Conservation (phyloP, 92 coral and sea anemone genomes). For the Umimayanthus kanabou region DNA sequence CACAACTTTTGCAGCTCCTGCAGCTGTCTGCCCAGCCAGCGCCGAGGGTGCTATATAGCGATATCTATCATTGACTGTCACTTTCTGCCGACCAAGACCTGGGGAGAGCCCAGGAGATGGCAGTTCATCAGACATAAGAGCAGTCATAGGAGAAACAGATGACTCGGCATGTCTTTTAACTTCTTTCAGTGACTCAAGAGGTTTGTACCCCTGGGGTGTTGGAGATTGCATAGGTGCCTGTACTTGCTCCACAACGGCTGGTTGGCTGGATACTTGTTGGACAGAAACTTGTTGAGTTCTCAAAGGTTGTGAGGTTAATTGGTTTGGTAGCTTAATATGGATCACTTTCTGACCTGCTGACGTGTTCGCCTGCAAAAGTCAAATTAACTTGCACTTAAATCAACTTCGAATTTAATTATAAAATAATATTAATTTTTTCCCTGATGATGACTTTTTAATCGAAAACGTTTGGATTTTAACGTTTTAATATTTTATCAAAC, state of each 20-base stretch:
- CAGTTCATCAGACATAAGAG: slow-evolving; percentile 47
- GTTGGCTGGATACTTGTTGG: slow-evolving; percentile 2
- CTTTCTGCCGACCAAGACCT: slow-evolving; percentile 59
- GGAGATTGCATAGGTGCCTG: slow-evolving; percentile 26
- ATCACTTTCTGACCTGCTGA: slow-evolving; percentile 31
- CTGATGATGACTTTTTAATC: no score
- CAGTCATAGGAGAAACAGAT: slow-evolving; percentile 76
- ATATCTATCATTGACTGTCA: slow-evolving; percentile 77
- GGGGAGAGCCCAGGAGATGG: background rate
- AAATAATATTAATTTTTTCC: no score
- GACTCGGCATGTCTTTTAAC: slow-evolving; percentile 73
- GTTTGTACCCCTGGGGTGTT: slow-evolving; percentile 60
- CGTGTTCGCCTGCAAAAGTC: slow-evolving; percentile 24
- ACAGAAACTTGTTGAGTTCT: background rate
- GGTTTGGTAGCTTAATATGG: slow-evolving; percentile 31
- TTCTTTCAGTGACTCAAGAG: slow-evolving; percentile 77
- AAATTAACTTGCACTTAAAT: background rate
- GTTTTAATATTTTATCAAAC: no score
- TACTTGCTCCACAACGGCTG: slow-evolving; percentile 4
- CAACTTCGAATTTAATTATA: no score
- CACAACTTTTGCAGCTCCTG: background rate
- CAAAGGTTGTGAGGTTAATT: slow-evolving; percentile 22
- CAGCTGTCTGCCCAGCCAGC: slow-evolving; percentile 15
- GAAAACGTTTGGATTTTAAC: no score
- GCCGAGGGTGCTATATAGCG: slow-evolving; percentile 72